phyloP scores from a whole-genome alignment of 2,797 vertebrate species.

The Arrhamphus sclerolepis region DNA sequence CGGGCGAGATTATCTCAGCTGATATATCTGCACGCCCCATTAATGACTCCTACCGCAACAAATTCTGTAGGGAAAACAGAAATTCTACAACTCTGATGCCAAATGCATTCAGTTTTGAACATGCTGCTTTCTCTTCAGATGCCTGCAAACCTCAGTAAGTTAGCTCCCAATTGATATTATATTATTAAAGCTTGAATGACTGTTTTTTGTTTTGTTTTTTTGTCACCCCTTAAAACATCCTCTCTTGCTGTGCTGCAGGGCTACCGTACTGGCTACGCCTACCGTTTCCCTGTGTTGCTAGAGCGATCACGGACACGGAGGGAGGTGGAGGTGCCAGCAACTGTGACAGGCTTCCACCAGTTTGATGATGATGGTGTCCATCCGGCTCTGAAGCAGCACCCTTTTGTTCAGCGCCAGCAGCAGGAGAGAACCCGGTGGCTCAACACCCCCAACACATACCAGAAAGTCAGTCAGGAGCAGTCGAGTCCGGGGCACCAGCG shows the following conservation, averaged over 20 bases:
- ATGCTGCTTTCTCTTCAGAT: no score
- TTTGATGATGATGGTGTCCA: conserved; percentile 88
- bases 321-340: conserved; percentile 94
- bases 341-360: conserved; percentile 88
- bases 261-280: conserved; percentile 93
- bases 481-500: conserved; percentile 85
- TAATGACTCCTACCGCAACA: not conserved
- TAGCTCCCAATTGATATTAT: not conserved
- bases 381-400: conserved; percentile 81
- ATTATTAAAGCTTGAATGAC: no score
- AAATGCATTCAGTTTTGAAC: no score
- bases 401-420: conserved; percentile 89
- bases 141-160: not conserved
- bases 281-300: conserved; percentile 93
- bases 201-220: no score
- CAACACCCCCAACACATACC: conserved; percentile 96
- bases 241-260: conserved; percentile 44
- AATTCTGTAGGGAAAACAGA: not conserved
- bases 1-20: no score
- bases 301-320: conserved; percentile 91
- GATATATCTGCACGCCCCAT: no score
- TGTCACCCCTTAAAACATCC: not conserved
- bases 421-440: conserved; percentile 97
- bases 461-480: conserved; percentile 89
- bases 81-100: not conserved